phyloP scores from a whole-genome alignment of 2,888 invertebrate species.

The Cenopis cana region DNA sequence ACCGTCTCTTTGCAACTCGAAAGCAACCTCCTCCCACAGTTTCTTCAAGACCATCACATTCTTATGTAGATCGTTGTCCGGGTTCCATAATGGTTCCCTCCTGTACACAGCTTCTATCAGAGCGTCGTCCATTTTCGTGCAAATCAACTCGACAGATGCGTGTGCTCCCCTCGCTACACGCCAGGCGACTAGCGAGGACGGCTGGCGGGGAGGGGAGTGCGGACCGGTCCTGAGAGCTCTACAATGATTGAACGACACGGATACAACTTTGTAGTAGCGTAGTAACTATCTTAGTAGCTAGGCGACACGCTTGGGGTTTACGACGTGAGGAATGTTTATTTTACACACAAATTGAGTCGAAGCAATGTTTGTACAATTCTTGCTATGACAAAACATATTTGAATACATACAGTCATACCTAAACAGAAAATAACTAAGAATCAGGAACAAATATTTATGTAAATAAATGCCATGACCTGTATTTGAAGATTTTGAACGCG shows the following conservation, averaged over 20 bases:
- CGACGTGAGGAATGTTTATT: too few species aligned
- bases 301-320: too few species aligned
- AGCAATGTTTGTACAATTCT: too few species aligned
- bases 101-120: slow-evolving; percentile 9
- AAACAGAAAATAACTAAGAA: too few species aligned
- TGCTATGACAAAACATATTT: too few species aligned
- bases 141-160: background rate
- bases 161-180: slow-evolving; percentile 3
- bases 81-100: slow-evolving; percentile 12
- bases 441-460: too few species aligned
- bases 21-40: slow-evolving; percentile 13
- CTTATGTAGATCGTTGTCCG: slow-evolving; percentile 6
- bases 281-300: too few species aligned
- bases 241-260: background rate
- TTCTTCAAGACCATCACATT: slow-evolving; percentile 14
- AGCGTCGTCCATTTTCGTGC: slow-evolving; percentile 2
- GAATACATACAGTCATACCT: too few species aligned
- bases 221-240: background rate
- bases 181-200: slow-evolving; percentile 4
- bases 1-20: slow-evolving; percentile 11
- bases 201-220: background rate
- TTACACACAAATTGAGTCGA: too few species aligned
- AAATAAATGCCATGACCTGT: too few species aligned
- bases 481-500: too few species aligned
- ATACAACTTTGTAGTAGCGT: too few species aligned